Evolutionary conservation across 2,797 vertebrate genomes (phyloP).

Genomic region (Catostomus latipinnis): DNA sequence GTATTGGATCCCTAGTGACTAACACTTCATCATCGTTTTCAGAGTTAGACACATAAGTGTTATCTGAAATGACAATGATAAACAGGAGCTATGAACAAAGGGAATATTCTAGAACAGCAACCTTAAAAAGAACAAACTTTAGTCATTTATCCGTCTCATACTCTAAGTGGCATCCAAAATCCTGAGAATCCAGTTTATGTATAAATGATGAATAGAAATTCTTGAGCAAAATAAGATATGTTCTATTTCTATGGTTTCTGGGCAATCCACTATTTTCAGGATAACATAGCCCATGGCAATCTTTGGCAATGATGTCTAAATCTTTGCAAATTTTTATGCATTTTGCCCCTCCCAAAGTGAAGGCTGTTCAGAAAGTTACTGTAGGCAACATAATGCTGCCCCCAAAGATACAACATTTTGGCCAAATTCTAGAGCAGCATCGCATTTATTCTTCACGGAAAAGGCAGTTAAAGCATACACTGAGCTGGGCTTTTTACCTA

Average conservation of each 20-base stretch:
- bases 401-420: no score
- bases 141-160: neutral
- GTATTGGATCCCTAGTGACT: slow-evolving; percentile 90
- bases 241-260: neutral
- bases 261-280: slow-evolving; percentile 17
- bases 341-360: neutral
- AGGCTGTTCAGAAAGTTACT: no score
- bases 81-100: neutral
- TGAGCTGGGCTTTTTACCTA: no score
- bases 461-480: no score
- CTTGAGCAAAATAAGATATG: neutral
- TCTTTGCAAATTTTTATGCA: slow-evolving; percentile 32
- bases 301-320: slow-evolving; percentile 25
- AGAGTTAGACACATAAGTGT: slow-evolving; percentile 91
- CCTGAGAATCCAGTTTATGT: neutral
- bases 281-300: slow-evolving; percentile 9
- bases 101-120: neutral
- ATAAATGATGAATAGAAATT: slow-evolving; percentile 13
- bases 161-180: neutral
- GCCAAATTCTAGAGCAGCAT: no score
- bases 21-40: slow-evolving; percentile 90
- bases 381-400: no score
- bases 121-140: neutral
- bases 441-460: no score
- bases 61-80: slow-evolving; percentile 75